These are phyloP conservation scores for Todus mexicanus DNA, from an alignment of 2,797 vertebrate genomes.

Conservation along the genomic window DNA sequence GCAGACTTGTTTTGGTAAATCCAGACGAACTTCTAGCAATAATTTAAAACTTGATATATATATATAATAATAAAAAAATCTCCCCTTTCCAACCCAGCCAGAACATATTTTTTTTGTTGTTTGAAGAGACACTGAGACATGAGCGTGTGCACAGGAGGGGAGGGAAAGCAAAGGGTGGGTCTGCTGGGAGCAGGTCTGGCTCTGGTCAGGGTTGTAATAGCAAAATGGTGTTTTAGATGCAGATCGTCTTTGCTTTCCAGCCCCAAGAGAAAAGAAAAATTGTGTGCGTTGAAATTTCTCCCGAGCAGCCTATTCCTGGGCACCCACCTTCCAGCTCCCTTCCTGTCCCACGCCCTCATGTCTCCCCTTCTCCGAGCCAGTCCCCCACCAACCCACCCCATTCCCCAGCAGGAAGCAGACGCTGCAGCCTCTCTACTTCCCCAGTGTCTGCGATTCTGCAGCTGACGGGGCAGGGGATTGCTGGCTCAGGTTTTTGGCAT, in stretches of 20 bases:
- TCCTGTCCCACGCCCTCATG: slow-evolving; percentile 21
- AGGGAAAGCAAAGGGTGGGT: slow-evolving; percentile 13
- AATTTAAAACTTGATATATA: slow-evolving; percentile 85
- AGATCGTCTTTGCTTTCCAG: slow-evolving; percentile 59
- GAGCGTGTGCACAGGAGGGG: slow-evolving; percentile 57
- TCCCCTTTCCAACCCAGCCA: slow-evolving; percentile 68
- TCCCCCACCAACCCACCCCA: slow-evolving; percentile 32
- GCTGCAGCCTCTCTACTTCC: slow-evolving; percentile 74
- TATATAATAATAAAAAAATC: slow-evolving; percentile 74
- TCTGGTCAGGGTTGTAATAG: slow-evolving; percentile 54
- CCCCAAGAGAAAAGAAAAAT: slow-evolving; percentile 52
- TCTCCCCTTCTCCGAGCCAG: background rate
- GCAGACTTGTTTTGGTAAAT: slow-evolving; percentile 79
- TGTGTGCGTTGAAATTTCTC: slow-evolving; percentile 59
- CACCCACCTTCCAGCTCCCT: slow-evolving; percentile 45
- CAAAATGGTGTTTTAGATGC: slow-evolving; percentile 49
- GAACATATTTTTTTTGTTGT: background rate
- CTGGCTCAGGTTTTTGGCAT: slow-evolving; percentile 85
- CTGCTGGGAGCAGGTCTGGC: slow-evolving; percentile 61
- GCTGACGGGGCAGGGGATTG: slow-evolving; percentile 43
- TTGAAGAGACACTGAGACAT: slow-evolving; percentile 66
- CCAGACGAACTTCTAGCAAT: slow-evolving; percentile 79
- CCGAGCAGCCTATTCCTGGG: slow-evolving; percentile 53
- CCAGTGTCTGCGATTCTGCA: slow-evolving; percentile 79
- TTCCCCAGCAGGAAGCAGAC: background rate